Base-by-base conservation (phyloP, 2,888 invertebrate species). In the Perizoma flavofasciatum region DNA sequence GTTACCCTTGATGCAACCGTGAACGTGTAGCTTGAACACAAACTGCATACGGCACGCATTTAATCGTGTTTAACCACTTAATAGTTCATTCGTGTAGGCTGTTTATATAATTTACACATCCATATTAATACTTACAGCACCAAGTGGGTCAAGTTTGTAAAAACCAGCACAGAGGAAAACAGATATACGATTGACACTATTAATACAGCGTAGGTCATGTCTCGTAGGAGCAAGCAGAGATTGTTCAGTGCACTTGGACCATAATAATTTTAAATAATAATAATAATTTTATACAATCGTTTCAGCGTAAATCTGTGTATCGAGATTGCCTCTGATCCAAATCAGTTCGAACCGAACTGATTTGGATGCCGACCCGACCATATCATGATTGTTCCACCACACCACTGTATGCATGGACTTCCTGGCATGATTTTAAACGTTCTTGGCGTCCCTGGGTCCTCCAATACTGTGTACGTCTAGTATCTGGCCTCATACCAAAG, bases 141-240 rank as follows among this genome's bases (percentile, higher is more conserved):
- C 68, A 89, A 85, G 77, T 89, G 69, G 87, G 90, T 88, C 90
- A 90, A 90, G 90, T 88, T 89, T 87, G 85, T 75, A 73, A 75
- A 83, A 87, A 83, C 82, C 83, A 86, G 89, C 85, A 78, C 89
- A 85, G 89, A 89, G 89, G 89, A 90, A 86, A 89, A 88, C 82
- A 85, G 77, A 85, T 78, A 78, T 84, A 83, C 83, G 85, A 78
- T 85, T 82, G 85, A 82, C 81, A 81, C 75, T 77, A 77, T 73
- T 75, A 66, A 79, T 77, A 44, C 5, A 37, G 4, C 6, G 5
- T 5, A 47, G 58, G 40, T 77, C 81, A 82, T 75, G 65, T 67
- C 63, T 68, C 62, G 9, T 48, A 45, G 34, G 48, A 52, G 49
- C 49, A 48, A 55, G 48, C 49, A 47, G 40, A 33, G 40, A 65